These are phyloP conservation scores for Habrosyne pyritoides DNA, from an alignment of 2,888 invertebrate species.

Conservation along the genomic window DNA sequence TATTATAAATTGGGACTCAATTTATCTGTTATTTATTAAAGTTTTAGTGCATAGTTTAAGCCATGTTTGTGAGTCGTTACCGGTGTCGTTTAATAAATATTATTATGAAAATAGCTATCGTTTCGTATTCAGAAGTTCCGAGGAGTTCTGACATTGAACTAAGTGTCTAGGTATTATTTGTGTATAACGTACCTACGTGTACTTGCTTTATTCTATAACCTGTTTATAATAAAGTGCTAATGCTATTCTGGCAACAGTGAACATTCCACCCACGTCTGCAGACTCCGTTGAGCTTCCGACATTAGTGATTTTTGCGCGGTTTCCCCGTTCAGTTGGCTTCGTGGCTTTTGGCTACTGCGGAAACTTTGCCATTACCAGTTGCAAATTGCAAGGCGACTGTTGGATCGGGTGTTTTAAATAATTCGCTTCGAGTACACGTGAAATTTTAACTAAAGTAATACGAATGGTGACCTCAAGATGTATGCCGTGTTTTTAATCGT, in stretches of 20 bases:
- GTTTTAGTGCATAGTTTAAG: background rate
- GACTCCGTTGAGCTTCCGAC: constrained; percentile 41
- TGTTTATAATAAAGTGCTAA: constrained; percentile 43
- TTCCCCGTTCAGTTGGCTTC: constrained; percentile 62
- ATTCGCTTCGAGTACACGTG: background rate
- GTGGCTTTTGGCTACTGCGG: constrained; percentile 16
- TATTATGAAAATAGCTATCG: background rate
- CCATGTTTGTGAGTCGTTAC: constrained; percentile 24
- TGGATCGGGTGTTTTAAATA: background rate
- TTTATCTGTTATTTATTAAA: background rate
- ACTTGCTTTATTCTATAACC: constrained; percentile 25
- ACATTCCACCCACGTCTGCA: constrained; percentile 50
- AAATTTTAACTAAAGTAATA: constrained; percentile 3
- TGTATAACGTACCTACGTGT: background rate
- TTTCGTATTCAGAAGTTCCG: background rate
- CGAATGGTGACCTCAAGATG: constrained; percentile 59
- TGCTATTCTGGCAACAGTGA: constrained; percentile 50
- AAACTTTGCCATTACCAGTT: background rate
- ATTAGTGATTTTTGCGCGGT: constrained; percentile 66
- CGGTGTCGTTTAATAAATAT: constrained; percentile 31
- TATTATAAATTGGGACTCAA: background rate
- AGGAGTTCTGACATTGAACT: constrained; percentile 6
- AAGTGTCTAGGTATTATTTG: constrained; percentile 5
- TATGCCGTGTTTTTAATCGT: constrained; percentile 42
- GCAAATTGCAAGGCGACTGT: background rate